Conservation (phyloP, 2,888 invertebrate genomes). For the Chrysopilus asiliformis region DNA sequence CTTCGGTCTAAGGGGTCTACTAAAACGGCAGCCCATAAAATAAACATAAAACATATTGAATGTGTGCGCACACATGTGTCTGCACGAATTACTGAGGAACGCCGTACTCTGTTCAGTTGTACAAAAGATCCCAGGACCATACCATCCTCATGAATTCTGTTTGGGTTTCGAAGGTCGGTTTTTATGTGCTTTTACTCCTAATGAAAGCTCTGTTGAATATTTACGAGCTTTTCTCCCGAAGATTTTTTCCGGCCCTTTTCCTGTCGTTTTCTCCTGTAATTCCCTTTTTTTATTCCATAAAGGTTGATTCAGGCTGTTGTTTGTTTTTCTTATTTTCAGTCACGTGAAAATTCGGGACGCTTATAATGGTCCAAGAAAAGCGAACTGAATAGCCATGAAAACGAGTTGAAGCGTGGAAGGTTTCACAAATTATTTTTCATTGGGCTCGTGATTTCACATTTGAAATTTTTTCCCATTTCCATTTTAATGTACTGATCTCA, state of each 20-base stretch:
- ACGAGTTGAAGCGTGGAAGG: no score
- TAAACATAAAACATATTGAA: constrained; percentile 10
- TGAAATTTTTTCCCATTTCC: no score
- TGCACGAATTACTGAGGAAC: neutral
- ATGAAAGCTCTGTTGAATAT: constrained; percentile 12
- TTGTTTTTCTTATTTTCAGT: neutral
- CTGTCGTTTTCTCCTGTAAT: neutral
- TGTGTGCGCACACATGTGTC: constrained; percentile 4
- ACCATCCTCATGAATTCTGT: no score
- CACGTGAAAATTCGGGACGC: no score
- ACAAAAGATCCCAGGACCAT: no score
- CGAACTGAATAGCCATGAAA: no score
- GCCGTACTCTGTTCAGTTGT: neutral
- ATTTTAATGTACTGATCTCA: no score
- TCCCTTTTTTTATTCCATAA: neutral
- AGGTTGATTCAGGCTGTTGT: neutral
- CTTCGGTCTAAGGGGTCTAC: constrained; percentile 4
- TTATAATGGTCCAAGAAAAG: no score
- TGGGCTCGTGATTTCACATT: no score
- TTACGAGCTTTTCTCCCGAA: constrained; percentile 8
- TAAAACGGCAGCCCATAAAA: constrained; percentile 6
- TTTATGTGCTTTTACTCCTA: constrained; percentile 9
- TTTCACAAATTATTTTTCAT: no score
- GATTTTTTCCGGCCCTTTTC: constrained; percentile 1
- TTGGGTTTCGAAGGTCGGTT: constrained; percentile 1